These are phyloP conservation scores for Petrocephalus schoutedeni DNA, from an alignment of 2,797 vertebrate genomes.

Conservation along the genomic window DNA sequence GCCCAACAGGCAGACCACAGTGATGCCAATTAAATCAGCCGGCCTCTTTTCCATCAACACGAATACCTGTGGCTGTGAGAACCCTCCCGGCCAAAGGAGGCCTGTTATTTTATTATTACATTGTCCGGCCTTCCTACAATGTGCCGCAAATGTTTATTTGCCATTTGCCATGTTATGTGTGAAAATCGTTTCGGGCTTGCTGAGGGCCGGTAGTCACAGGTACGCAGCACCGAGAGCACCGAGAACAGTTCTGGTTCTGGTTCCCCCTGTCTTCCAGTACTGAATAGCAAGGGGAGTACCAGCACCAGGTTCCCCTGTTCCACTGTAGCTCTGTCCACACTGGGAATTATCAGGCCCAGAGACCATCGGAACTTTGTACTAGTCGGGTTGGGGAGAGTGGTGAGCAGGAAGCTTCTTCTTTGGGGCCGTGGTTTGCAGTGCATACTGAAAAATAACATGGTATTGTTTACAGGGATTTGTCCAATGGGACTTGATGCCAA, in stretches of 20 bases:
- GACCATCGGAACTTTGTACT: background rate
- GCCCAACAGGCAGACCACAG: conserved; percentile 34
- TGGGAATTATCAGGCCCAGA: background rate
- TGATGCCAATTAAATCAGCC: conserved; percentile 31
- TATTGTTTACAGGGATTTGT: background rate
- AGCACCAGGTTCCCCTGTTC: background rate
- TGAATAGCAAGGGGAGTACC: no score
- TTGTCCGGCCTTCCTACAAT: background rate
- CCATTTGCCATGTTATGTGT: background rate
- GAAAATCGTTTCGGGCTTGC: background rate
- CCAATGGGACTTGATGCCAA: background rate
- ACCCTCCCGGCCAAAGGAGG: background rate
- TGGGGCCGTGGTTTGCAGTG: background rate
- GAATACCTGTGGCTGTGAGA: background rate
- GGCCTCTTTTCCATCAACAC: conserved; percentile 17
- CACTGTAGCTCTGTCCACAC: background rate
- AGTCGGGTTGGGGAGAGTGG: background rate
- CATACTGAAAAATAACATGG: background rate
- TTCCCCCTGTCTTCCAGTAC: background rate
- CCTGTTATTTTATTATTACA: background rate
- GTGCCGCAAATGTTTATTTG: background rate
- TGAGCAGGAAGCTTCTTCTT: background rate
- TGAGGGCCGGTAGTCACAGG: background rate
- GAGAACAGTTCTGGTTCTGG: background rate
- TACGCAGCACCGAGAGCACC: background rate